Conservation (phyloP, 1,140 invertebrate species). For the Catajapyx aquilonaris region DNA sequence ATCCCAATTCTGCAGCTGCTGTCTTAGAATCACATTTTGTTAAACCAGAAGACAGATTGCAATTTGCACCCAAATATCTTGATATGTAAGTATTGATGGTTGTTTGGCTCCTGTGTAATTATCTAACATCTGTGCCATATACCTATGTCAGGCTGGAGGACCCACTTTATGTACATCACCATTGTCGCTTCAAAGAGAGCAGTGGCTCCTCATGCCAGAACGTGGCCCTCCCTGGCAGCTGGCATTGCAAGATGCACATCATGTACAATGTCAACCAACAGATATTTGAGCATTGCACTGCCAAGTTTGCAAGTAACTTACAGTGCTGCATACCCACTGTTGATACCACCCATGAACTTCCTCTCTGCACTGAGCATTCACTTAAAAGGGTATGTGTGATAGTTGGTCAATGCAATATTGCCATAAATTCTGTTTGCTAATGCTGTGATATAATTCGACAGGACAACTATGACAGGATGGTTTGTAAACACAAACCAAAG, state of each 20-base stretch:
- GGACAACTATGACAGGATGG: conserved; percentile 54
- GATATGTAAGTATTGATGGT: no score
- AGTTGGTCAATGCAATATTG: conserved; percentile 6
- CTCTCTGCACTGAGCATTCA: conserved; percentile 61
- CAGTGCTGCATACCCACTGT: conserved; percentile 73
- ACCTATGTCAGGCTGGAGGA: no score
- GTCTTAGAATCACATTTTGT: no score
- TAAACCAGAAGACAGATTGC: no score
- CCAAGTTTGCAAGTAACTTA: conserved; percentile 65
- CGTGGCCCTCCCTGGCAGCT: conserved; percentile 51
- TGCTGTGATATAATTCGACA: conserved; percentile 18
- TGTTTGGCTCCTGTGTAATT: no score
- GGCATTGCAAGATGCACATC: conserved; percentile 66
- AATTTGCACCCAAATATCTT: no score
- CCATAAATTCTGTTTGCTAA: conserved; percentile 4
- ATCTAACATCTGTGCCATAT: no score
- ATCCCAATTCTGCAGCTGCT: conserved; percentile 2
- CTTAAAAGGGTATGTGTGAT: conserved; percentile 34
- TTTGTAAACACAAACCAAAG: conserved; percentile 50
- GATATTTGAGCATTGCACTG: conserved; percentile 72
- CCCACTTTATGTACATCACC: no score
- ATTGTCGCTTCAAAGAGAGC: no score
- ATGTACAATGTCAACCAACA: conserved; percentile 69
- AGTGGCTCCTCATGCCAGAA: conserved; percentile 29
- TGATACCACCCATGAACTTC: conserved; percentile 60